These are phyloP conservation scores for Drosophila ezoana DNA, from an alignment of 2,888 invertebrate genomes.

Conservation along the genomic window DNA sequence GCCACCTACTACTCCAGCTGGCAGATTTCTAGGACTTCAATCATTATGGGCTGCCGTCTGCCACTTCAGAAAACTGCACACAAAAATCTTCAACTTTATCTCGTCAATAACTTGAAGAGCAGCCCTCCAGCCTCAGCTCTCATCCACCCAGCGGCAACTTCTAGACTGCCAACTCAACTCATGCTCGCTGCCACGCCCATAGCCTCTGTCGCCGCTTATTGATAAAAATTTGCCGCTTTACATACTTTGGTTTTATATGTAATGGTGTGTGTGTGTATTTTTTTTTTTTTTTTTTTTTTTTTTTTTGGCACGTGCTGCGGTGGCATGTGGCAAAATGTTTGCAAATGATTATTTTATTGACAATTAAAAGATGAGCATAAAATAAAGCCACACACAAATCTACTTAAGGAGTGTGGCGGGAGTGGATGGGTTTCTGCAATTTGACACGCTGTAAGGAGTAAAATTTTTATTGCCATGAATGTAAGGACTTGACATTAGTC, in stretches of 20 bases:
- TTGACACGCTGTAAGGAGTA: conserved; percentile 51
- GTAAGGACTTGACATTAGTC: conserved; percentile 68
- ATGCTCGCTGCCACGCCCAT: conserved; percentile 3
- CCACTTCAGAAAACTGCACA: conserved; percentile 78
- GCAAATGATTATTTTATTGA: conserved; percentile 78
- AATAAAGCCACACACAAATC: conserved; percentile 53
- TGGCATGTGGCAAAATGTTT: conserved; percentile 63
- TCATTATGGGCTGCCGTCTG: conserved; percentile 72
- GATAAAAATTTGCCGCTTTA: conserved; percentile 65
- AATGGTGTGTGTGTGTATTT: conserved; percentile 13
- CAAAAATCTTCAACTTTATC: conserved; percentile 80
- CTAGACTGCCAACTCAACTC: conserved; percentile 14
- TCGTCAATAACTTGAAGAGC: conserved; percentile 77
- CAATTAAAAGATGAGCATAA: conserved; percentile 73
- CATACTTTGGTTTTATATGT: conserved; percentile 35
- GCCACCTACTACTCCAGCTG: conserved; percentile 3
- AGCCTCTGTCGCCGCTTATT: conserved; percentile 45
- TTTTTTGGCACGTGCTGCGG: conserved; percentile 72
- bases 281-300: no score
- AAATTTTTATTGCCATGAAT: conserved; percentile 71
- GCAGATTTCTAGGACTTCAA: conserved; percentile 43
- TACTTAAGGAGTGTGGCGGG: conserved; percentile 2
- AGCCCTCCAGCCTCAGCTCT: conserved; percentile 33
- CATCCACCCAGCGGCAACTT: background rate
- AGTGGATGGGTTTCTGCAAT: conserved; percentile 11